phyloP scores from a whole-genome alignment of 1,140 invertebrate species.

The Phortica variegata region DNA sequence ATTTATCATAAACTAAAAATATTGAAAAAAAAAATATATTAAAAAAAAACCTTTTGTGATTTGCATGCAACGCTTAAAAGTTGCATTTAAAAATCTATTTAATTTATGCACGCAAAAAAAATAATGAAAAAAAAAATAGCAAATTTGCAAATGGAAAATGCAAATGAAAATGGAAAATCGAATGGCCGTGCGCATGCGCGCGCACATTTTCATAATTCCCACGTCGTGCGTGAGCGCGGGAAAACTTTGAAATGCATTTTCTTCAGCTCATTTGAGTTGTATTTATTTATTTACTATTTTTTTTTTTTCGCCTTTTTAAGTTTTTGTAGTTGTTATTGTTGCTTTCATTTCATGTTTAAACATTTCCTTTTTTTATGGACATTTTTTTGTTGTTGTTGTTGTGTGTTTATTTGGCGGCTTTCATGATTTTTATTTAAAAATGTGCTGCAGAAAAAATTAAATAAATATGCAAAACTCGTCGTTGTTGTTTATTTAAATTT shows the following conservation, averaged over 20 bases:
- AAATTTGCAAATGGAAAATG: no score
- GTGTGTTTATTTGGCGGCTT: slow-evolving; percentile 25
- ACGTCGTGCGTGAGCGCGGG: slow-evolving; percentile 48
- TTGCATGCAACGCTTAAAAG: no score
- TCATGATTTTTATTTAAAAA: slow-evolving; percentile 53
- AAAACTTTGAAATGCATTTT: slow-evolving; percentile 34
- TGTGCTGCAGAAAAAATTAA: slow-evolving; percentile 50
- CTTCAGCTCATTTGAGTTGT: slow-evolving; percentile 39
- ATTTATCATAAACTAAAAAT: no score
- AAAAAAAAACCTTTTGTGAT: no score
- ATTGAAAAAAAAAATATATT: no score
- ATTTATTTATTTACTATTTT: no score
- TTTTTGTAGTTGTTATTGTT: slow-evolving; percentile 15
- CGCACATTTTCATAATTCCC: slow-evolving; percentile 39
- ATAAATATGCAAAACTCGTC: slow-evolving; percentile 55
- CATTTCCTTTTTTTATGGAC: slow-evolving; percentile 26
- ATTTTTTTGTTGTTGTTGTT: slow-evolving; percentile 10
- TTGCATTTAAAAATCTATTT: slow-evolving; percentile 7
- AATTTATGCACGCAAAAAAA: slow-evolving; percentile 23
- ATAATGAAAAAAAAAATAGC: no score
- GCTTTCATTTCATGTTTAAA: slow-evolving; percentile 35
- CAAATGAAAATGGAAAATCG: no score
- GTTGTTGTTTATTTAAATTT: no score
- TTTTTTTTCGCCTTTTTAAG: slow-evolving; percentile 14
- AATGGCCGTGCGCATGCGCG: slow-evolving; percentile 18